These are phyloP conservation scores for Psephotus haematonotus DNA, from an alignment of 2,113 vertebrate genomes.

Conservation along the genomic window DNA sequence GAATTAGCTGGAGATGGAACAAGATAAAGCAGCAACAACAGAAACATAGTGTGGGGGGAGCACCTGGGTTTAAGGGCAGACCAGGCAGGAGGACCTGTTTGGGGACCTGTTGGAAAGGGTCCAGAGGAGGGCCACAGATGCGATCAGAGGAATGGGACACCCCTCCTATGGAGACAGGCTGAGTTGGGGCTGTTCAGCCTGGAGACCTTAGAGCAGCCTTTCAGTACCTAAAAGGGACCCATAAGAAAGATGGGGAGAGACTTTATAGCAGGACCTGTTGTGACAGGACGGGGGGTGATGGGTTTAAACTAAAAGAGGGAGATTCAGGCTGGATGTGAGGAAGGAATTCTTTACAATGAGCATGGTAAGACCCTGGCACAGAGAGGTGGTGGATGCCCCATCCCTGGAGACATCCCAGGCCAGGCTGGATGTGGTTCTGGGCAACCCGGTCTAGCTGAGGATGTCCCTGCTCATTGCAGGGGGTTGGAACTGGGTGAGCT, in stretches of 20 bases:
- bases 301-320: background rate
- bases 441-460: background rate
- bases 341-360: background rate
- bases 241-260: background rate
- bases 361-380: background rate
- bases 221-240: background rate
- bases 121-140: background rate
- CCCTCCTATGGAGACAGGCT: background rate
- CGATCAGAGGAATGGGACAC: background rate
- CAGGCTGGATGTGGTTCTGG: background rate
- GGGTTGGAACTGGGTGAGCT: background rate
- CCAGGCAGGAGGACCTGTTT: background rate
- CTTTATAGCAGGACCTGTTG: background rate
- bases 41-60: background rate
- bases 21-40: background rate
- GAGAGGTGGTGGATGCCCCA: background rate
- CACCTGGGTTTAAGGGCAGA: background rate
- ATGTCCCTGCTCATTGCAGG: background rate
- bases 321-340: background rate
- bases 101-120: background rate
- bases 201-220: background rate
- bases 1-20: background rate
- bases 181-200: background rate
- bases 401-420: background rate
- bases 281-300: background rate